Conservation (phyloP, 1,140 invertebrate species). For the Prorops nasuta region DNA sequence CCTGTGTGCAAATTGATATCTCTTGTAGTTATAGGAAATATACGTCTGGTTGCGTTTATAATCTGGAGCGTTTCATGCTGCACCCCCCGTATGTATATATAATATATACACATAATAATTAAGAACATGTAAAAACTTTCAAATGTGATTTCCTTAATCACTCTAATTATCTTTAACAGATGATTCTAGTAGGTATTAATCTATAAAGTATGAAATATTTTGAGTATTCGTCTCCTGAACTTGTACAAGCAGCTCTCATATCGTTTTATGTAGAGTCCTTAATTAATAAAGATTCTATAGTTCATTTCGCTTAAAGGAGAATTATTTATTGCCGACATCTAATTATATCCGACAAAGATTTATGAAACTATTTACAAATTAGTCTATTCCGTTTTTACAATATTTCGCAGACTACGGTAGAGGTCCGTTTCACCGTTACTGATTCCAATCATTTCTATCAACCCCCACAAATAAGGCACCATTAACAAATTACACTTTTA, state of each 20-base stretch:
- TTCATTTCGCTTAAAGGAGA: conserved; percentile 18
- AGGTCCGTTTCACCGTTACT: conserved; percentile 28
- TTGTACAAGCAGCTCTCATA: conserved; percentile 29
- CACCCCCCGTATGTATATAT: too few species aligned
- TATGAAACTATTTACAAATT: conserved; percentile 21
- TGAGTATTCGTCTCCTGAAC: conserved; percentile 46
- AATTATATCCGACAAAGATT: conserved; percentile 25
- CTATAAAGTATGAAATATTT: conserved; percentile 53
- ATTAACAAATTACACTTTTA: conserved; percentile 54
- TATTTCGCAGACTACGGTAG: too few species aligned
- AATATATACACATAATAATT: too few species aligned
- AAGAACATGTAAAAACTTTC: conserved; percentile 55
- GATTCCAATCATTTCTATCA: conserved; percentile 29
- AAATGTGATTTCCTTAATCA: conserved; percentile 31
- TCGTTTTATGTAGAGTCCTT: conserved; percentile 16
- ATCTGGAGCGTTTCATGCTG: too few species aligned
- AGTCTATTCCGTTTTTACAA: too few species aligned
- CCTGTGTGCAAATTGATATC: too few species aligned
- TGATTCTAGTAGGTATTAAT: conserved; percentile 32
- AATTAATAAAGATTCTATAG: conserved; percentile 16
- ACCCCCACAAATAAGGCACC: conserved; percentile 55
- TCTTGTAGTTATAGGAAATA: too few species aligned
- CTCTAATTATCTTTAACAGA: conserved; percentile 30
- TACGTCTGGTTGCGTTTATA: too few species aligned
- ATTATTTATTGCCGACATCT: conserved; percentile 35